Conservation (phyloP, 2,888 invertebrate species). For the Lissonota sp. region DNA sequence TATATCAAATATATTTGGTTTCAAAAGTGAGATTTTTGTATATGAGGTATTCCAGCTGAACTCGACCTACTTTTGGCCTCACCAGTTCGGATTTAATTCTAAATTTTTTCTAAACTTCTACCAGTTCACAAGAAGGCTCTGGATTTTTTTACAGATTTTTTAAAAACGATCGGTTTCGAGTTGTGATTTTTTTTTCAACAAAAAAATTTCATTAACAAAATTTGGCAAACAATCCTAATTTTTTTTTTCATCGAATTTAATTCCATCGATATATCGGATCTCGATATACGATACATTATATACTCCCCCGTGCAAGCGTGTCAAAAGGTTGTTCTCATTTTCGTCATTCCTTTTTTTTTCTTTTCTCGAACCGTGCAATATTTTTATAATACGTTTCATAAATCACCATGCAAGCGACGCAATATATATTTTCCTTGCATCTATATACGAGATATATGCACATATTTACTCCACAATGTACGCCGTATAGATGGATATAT, state of each 20-base stretch:
- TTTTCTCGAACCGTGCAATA: constrained; percentile 10
- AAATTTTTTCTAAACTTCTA: no score
- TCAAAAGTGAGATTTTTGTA: no score
- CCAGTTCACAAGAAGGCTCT: no score
- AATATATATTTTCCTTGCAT: constrained; percentile 20
- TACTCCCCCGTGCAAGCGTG: neutral
- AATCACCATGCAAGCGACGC: constrained; percentile 19
- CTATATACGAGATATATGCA: neutral
- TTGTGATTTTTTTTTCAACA: no score
- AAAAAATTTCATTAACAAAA: no score
- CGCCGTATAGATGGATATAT: neutral
- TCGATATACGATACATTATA: neutral
- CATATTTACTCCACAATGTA: neutral
- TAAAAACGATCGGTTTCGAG: no score
- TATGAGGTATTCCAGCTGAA: no score
- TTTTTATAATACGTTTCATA: constrained; percentile 44
- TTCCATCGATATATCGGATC: neutral
- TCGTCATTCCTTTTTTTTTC: neutral
- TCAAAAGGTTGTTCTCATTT: constrained; percentile 8
- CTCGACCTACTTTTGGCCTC: no score
- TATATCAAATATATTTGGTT: neutral
- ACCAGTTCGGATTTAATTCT: no score
- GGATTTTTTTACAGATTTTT: no score
- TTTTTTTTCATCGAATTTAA: no score
- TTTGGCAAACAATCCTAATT: no score